phyloP scores from a whole-genome alignment of 1,140 invertebrate genomes.

The Plectrocnemia conspersa region DNA sequence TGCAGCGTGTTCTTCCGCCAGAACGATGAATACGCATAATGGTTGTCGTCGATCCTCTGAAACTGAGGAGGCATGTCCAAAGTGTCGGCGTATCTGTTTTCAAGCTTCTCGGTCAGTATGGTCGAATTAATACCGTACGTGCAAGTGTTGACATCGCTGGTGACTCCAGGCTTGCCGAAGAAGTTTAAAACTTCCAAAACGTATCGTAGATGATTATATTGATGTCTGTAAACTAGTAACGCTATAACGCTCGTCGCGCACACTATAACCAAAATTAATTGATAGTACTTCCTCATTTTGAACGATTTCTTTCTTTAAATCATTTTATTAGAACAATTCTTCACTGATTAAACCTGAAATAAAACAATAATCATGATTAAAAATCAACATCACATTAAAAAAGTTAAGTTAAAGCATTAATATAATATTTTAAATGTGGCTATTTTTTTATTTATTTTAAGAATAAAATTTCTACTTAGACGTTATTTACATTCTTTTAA shows the following conservation, averaged over 20 bases:
- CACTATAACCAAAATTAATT: conserved; percentile 60
- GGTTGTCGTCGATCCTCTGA: conserved; percentile 50
- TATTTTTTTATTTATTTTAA: too few relatives aligned
- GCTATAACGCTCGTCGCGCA: conserved; percentile 63
- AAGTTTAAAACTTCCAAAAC: conserved; percentile 73
- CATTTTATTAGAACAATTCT: too few relatives aligned
- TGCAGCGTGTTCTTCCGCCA: conserved; percentile 49
- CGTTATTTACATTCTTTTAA: too few relatives aligned
- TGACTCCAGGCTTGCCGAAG: conserved; percentile 60
- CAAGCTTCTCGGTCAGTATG: conserved; percentile 46
- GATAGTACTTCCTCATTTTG: conserved; percentile 71
- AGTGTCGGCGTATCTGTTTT: conserved; percentile 45
- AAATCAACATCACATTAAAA: too few relatives aligned
- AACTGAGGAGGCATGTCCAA: conserved; percentile 48
- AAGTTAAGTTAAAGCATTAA: too few relatives aligned
- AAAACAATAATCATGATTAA: too few relatives aligned
- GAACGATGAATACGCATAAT: conserved; percentile 54
- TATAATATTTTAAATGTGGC: too few relatives aligned
- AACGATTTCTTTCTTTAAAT: too few relatives aligned
- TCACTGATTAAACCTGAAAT: too few relatives aligned
- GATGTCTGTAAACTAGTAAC: conserved; percentile 69
- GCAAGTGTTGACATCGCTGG: conserved; percentile 49
- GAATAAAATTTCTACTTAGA: too few relatives aligned
- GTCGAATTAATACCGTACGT: conserved; percentile 50
- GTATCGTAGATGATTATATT: conserved; percentile 69